Conservation (phyloP, 2,113 vertebrate genomes). For the Anguilla japonica region DNA sequence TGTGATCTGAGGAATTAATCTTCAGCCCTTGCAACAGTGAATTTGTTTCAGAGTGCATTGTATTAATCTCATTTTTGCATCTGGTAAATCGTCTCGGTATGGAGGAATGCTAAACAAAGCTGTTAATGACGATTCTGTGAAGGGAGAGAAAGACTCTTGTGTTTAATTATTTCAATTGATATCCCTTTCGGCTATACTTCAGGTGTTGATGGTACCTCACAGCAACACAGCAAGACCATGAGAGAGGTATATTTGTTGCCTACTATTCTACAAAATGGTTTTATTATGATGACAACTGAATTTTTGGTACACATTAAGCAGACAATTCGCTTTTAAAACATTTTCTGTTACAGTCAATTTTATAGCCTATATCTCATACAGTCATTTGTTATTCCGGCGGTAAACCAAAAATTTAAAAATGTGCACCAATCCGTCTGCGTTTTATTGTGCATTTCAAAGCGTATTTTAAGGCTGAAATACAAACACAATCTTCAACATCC, state of each 20-base stretch:
- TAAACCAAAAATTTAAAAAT: no score
- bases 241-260: neutral
- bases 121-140: neutral
- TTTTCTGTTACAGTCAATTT: neutral
- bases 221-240: neutral
- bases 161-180: neutral
- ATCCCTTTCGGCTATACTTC: neutral
- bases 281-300: neutral
- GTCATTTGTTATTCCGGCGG: no score
- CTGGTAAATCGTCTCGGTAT: neutral
- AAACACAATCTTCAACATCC: no score
- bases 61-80: neutral
- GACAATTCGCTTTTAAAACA: neutral
- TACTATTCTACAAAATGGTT: neutral
- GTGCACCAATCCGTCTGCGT: no score
- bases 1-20: neutral
- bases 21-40: neutral
- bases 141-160: neutral
- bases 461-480: no score
- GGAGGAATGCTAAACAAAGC: neutral
- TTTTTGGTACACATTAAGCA: neutral
- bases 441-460: no score
- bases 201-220: neutral
- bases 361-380: no score
- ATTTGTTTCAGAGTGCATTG: neutral